These are phyloP conservation scores for Scaptomyza polygonia DNA, from an alignment of 2,888 invertebrate genomes.

Conservation along the genomic window DNA sequence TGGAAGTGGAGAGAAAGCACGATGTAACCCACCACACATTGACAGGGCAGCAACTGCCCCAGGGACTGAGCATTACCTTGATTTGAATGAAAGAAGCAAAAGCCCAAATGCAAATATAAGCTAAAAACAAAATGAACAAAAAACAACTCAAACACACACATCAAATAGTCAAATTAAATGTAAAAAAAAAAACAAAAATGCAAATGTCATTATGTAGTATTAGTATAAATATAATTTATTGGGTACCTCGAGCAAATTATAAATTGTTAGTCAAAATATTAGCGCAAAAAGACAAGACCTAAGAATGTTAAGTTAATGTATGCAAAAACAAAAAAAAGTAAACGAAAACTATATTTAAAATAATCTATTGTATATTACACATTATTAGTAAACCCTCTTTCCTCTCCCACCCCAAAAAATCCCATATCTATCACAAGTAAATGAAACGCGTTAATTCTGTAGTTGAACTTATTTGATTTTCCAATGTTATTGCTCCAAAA, in stretches of 20 bases:
- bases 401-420: conserved; percentile 1
- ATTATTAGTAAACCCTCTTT: conserved; percentile 21
- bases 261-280: conserved; percentile 72
- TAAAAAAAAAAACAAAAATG: conserved; percentile 18
- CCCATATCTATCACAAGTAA: not conserved
- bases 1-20: conserved; percentile 24
- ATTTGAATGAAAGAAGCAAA: conserved; percentile 43
- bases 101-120: conserved; percentile 9
- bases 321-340: not conserved
- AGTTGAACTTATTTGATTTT: conserved; percentile 69
- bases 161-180: conserved; percentile 64
- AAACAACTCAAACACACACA: conserved; percentile 10
- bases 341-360: conserved; percentile 46
- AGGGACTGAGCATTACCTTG: conserved; percentile 75
- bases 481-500: conserved; percentile 60
- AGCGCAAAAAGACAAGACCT: conserved; percentile 61
- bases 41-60: conserved; percentile 64
- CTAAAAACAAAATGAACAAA: conserved; percentile 1
- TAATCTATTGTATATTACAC: conserved; percentile 50
- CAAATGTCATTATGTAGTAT: conserved; percentile 55
- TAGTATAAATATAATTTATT: conserved; percentile 52
- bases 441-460: conserved; percentile 40
- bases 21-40: conserved; percentile 56
- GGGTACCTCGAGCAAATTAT: conserved; percentile 63
- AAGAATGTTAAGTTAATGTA: conserved; percentile 72